Conservation (phyloP, 2,113 vertebrate species). For the Scortum barcoo region DNA sequence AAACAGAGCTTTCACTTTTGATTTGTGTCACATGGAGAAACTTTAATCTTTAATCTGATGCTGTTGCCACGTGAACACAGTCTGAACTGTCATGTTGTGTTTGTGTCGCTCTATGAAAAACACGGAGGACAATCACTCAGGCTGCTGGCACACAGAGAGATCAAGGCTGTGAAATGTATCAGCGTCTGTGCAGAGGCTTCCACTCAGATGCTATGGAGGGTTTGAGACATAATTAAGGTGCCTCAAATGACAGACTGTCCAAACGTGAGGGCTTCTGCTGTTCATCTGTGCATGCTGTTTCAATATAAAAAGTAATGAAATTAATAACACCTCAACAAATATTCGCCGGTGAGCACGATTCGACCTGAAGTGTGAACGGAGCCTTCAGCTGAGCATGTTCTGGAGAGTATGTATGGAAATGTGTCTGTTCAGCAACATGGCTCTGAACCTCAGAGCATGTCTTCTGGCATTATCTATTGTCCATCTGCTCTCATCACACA, state of each 20-base stretch:
- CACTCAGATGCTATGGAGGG: background rate
- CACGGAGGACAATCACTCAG: conserved; percentile 27
- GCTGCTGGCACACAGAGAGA: background rate
- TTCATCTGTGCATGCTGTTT: background rate
- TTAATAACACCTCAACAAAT: background rate
- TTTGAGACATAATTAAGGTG: background rate
- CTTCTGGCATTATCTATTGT: conserved; percentile 37
- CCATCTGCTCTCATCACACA: conserved; percentile 51
- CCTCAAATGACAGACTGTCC: background rate
- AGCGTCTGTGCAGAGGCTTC: conserved; percentile 26
- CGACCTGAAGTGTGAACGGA: background rate
- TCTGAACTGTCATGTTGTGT: conserved; percentile 4
- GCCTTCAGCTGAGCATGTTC: background rate
- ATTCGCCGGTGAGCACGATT: background rate
- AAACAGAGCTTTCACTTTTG: background rate
- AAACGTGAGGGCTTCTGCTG: conserved; percentile 7
- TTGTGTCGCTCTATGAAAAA: conserved; percentile 25
- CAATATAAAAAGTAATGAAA: background rate
- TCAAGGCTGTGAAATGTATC: background rate
- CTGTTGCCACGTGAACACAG: background rate
- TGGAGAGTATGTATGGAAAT: background rate
- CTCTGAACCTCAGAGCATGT: conserved; percentile 30
- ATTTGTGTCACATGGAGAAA: conserved; percentile 11
- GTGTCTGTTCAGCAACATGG: conserved; percentile 20
- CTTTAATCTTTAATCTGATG: background rate